Evolutionary conservation across 1,140 invertebrate species (phyloP).

Genomic region (Pachypeltis micranthus): DNA sequence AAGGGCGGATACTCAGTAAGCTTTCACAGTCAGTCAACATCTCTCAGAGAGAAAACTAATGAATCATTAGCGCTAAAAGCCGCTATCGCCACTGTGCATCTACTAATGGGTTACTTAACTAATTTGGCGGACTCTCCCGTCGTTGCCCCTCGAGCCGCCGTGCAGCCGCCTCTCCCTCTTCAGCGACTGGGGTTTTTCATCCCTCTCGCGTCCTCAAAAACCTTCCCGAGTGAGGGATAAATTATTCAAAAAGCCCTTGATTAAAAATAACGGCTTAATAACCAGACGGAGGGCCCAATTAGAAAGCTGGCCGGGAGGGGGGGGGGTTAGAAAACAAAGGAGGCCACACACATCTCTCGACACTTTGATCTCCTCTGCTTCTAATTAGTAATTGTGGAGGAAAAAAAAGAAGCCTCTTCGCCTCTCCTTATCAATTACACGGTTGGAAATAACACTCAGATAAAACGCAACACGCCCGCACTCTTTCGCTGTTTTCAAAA

Average conservation of each 20-base stretch:
- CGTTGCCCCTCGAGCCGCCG: not conserved
- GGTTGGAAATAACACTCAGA: conserved; percentile 9
- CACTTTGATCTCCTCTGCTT: conserved; percentile 12
- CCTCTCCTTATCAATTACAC: conserved; percentile 9
- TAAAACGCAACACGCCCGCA: conserved; percentile 6
- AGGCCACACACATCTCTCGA: conserved; percentile 4
- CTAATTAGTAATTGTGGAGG: conserved; percentile 10
- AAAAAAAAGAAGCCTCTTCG: conserved; percentile 1
- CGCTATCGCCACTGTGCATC: conserved; percentile 15
- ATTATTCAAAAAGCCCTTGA: conserved; percentile 13
- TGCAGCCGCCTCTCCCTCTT: not conserved
- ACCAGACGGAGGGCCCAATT: conserved; percentile 11
- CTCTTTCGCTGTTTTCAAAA: not conserved
- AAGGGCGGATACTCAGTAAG: not conserved
- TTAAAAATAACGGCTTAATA: conserved; percentile 17
- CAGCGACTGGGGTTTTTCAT: not conserved
- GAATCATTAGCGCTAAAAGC: conserved; percentile 15
- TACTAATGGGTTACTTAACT: conserved; percentile 16
- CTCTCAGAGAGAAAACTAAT: conserved; percentile 8
- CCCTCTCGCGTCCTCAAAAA: no score
- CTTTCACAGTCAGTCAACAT: conserved; percentile 8
- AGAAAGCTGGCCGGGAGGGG: no score
- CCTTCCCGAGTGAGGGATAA: not conserved
- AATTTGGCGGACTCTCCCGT: not conserved
- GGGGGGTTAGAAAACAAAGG: conserved; percentile 10